A percentile compares a stretch with the other conserved stretches of the same genome.
Evolutionary conservation across 2,113 vertebrate genomes (phyloP).

Genomic region (Agelaius phoeniceus): DNA sequence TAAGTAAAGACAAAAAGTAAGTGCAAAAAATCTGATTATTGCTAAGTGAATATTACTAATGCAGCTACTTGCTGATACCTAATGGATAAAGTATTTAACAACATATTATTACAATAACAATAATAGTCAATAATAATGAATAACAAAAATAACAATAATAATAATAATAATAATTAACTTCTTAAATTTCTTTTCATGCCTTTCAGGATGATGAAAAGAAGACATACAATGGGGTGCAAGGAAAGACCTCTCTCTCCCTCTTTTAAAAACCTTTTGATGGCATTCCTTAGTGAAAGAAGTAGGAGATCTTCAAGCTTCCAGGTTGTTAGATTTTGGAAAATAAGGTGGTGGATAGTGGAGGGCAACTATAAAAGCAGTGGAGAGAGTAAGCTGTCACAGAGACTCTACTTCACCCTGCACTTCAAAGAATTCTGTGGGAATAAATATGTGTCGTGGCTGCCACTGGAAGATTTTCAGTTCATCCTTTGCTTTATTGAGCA

Average conservation of each 20-base stretch:
- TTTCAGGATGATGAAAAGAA: background rate
- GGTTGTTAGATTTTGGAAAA: background rate
- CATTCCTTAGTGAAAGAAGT: background rate
- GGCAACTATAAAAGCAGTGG: background rate
- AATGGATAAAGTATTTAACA: background rate
- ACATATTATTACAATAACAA: background rate
- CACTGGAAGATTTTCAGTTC: background rate
- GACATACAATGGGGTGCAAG: background rate
- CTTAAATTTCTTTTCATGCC: background rate
- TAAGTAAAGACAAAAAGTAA: background rate
- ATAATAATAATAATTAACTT: background rate
- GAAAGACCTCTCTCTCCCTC: background rate
- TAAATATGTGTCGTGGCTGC: background rate
- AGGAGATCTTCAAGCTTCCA: background rate
- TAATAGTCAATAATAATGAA: background rate
- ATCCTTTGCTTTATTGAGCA: background rate
- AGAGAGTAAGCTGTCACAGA: background rate
- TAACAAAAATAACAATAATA: background rate
- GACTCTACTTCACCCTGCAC: background rate
- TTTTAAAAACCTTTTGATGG: background rate
- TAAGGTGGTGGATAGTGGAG: background rate
- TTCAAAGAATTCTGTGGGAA: background rate
- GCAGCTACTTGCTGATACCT: background rate
- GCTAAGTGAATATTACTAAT: background rate
- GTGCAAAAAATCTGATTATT: background rate